Percentiles rank a stretch among this genome's conserved stretches.
These are phyloP conservation scores for Agapornis roseicollis DNA, from an alignment of 2,113 vertebrate genomes.

Conservation along the genomic window DNA sequence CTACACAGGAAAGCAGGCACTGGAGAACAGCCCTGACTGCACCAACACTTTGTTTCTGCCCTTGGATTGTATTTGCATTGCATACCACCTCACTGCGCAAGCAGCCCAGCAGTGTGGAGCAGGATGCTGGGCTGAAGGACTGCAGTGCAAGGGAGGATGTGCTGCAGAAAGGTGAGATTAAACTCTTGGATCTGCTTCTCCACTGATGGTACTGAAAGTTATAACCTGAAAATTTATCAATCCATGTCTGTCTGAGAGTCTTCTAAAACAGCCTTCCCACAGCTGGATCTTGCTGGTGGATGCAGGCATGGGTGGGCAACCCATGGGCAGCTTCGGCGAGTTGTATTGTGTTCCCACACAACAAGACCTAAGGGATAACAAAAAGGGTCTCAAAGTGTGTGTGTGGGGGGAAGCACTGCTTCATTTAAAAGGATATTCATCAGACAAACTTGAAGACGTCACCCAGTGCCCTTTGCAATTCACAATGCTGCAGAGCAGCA, in stretches of 20 bases:
- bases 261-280: neutral
- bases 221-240: neutral
- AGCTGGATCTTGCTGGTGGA: neutral
- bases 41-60: neutral
- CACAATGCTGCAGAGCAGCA: neutral
- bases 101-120: neutral
- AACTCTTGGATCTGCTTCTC: neutral
- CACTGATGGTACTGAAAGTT: accelerated
- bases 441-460: neutral
- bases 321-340: neutral
- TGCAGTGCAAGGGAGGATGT: neutral
- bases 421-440: neutral
- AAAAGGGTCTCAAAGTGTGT: neutral
- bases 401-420: neutral
- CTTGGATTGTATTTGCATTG: neutral
- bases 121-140: neutral
- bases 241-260: accelerated
- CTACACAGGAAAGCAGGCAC: neutral
- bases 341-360: neutral
- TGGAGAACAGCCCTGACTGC: neutral
- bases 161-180: neutral
- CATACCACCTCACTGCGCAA: neutral
- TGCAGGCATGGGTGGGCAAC: neutral
- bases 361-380: neutral
- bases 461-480: neutral